These are phyloP conservation scores for Macrocentrus cingulum DNA, from an alignment of 1,140 invertebrate species.

Conservation along the genomic window DNA sequence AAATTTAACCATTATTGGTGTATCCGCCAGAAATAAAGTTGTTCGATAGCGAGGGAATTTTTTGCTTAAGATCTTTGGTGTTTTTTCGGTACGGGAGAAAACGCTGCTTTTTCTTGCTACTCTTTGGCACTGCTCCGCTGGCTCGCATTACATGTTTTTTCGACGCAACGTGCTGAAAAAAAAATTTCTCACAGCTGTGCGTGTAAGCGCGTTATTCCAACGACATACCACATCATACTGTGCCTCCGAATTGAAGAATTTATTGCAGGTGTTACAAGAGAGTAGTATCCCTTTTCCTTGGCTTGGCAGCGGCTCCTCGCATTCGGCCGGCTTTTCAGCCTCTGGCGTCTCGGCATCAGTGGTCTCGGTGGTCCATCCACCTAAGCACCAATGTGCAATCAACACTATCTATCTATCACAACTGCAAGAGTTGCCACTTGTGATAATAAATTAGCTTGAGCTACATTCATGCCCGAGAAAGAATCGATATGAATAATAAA, in stretches of 20 bases:
- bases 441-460: conserved; percentile 61
- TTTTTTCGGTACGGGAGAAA: conserved; percentile 51
- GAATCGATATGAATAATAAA: conserved; percentile 36
- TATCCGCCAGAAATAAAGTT: conserved; percentile 50
- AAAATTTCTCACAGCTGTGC: no score
- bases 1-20: conserved; percentile 33
- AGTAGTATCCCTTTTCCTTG: conserved; percentile 39
- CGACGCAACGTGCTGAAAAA: conserved; percentile 52
- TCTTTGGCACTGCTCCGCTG: conserved; percentile 37
- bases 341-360: conserved; percentile 22
- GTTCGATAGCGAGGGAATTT: conserved; percentile 35
- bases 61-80: conserved; percentile 33
- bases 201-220: no score
- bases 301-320: no score
- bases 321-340: no score
- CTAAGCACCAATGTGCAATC: conserved; percentile 60
- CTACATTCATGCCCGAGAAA: conserved; percentile 57
- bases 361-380: conserved; percentile 46
- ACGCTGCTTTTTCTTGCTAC: conserved; percentile 40
- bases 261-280: conserved; percentile 50
- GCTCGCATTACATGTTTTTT: conserved; percentile 49
- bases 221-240: conserved; percentile 55
- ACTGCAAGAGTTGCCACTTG: conserved; percentile 45
- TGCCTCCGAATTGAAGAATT: conserved; percentile 53
- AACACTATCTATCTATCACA: conserved; percentile 61